Evolutionary conservation across 2,113 vertebrate species (phyloP), one percentile per base, ranked within the genome.

Genomic region (Saccopteryx leptura): DNA sequence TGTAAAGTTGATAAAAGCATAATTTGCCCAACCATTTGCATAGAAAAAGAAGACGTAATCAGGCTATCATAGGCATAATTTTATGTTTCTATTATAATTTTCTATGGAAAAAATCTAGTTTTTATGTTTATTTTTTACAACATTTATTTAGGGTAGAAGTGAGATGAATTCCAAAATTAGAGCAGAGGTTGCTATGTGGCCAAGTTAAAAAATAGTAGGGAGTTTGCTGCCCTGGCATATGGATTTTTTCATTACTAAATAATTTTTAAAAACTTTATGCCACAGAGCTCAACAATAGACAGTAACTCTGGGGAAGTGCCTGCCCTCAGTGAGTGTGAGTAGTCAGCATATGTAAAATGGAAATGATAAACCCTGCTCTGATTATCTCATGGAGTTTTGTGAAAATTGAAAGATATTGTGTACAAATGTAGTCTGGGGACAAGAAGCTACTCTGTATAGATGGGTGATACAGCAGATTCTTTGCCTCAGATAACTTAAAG

Each of bases 81-180:
- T 90, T 18, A 83, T 86, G 50, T 60, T 96, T 90, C 31, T 87
- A 33, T 79, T 68, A 52, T 31, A 86, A 75, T 75, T 95, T 96
- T 2, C 12, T 63, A 26, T 88, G 28, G 69, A 81, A 96, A 66
- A 72, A 69, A 19, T 60, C 19, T 69, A 85, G 33, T 14, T 78
- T 94, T 85, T 85, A 21, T 92, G 19, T 90, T 95, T 90, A 83
- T 69, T 95, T 95, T n/a, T 48, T 81, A 80, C 1, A 84, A 56
- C 3, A 88, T 7, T 95, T 88, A 72, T 76, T 76, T 78, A 60
- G 72, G 19, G 84, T 92, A 86, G 26, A 72, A 68, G 8, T 88
- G 66, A 84, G 69, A 75, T 82, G 54, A 80, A 92, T 92, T 91
- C 50, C 60, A 87, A 60, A 81, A 87, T 72, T 66, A 82, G 21